Evolutionary conservation across 2,797 vertebrate genomes (phyloP), one percentile per base, ranked within the genome.

Genomic region (Decapterus maruadsi): DNA sequence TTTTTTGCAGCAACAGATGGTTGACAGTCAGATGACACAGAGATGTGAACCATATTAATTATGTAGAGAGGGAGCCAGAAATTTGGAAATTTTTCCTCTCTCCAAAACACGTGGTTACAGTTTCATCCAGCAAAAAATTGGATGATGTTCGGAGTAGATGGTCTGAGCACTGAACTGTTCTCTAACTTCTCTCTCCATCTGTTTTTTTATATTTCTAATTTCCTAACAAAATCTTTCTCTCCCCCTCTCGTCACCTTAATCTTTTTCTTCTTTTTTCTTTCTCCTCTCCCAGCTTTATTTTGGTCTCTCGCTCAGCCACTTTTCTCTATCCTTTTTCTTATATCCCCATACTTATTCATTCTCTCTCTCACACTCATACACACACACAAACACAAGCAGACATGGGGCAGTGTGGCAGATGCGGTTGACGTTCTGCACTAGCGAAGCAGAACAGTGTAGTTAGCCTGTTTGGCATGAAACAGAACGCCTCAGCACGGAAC

Each of bases 381-480:
- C 62, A 75, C 68, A 72, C 61, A 72, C 63, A 62, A 19, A 72
- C 61, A 72, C 63, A 62, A 19, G 48, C 78, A 80, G 83, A 68
- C 61, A 63, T 34, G 31, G 76, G 26, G 26, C 26, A 77, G 81
- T 67, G 68, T 36, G 78, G 86, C 90, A 93, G 86, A 92, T 91
- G 90, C 86, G 66, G 81, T 65, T 78, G 88, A 87, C 73, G 80
- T 91, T 92, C 87, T 94, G 93, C 89, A 90, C 77, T 90, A 90
- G 77, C 67, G 88, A 87, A 93, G 89, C 90, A 85, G 84, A 85
- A 88, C 90, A 75, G 87, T 80, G 88, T 85, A 89, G 89, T 94
- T 94, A 91, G 90, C 87, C 90, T 81, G 86, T 86, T 87, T 91
- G 91, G 90, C 92, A 89, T 88, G 85, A 90, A 91, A 87, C 88